Base-by-base conservation (phyloP, 2,888 invertebrate species). In the Dysmachus trigonus region DNA sequence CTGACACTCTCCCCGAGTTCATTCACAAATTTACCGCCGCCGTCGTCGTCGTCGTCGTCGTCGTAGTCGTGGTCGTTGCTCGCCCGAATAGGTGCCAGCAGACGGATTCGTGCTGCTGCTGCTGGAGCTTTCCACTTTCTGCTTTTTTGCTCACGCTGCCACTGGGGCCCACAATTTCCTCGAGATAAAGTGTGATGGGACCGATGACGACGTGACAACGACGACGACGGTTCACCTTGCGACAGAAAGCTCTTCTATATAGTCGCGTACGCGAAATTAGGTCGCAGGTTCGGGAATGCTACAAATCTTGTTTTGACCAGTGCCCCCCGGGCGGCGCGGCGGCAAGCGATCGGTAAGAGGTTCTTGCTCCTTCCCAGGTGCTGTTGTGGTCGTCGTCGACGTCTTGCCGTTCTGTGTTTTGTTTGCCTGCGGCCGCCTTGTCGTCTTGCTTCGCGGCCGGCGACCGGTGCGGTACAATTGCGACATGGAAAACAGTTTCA, bases 291-390 rank as follows among this genome's bases (percentile, higher is more conserved):
- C 51, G 51, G 79, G 79, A 47, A 79, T 51, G 79, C 79, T 51
- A 51, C 79, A 79, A 79, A 79, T 79, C 79, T 53, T 51, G 79
- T 79, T 79, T 79, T 79, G 79, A 51, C 79, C 77, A 77, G 47
- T 77, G 77, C 47, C 51, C 62, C 47, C 22, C 62, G 27, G 18
- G 18, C 27, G 15, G 47, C 27, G 22, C 22, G 53, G 53, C 18
- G 73, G n/a, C 31, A 6, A 72, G 30, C 73, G 31, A 35, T 35
- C 30, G 35, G 2, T 33, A 8, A 33, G 33, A 35, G 74, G 74
- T 74, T 74, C 33, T 35, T 33, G 35, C 18, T 35, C 35, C 35
- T 18, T 72, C 33, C 33, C 33, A 35, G 74, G 33, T 74, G 74
- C 18, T 73, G n/a, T 73, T n/a, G 18, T 31, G 0, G n/a, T 73